These are phyloP conservation scores for Dipodomys ordii DNA, from an alignment of 2,113 vertebrate genomes.

Conservation along the genomic window DNA sequence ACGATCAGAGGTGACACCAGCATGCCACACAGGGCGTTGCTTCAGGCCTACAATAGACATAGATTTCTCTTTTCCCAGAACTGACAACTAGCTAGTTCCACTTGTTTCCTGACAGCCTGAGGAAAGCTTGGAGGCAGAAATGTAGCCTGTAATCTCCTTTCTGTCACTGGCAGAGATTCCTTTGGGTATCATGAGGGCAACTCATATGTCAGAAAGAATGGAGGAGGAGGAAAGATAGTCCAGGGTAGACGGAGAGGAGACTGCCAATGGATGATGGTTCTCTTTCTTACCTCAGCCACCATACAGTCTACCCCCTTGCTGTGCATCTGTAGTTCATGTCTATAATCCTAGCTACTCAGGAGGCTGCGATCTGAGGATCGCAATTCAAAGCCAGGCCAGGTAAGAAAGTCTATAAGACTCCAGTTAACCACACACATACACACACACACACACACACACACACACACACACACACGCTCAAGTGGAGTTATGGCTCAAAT, in stretches of 20 bases:
- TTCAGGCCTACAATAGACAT: slow-evolving; percentile 22
- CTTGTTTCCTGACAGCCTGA: slow-evolving; percentile 54
- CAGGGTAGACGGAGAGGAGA: not conserved
- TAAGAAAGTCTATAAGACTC: too few relatives aligned
- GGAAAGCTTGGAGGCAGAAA: slow-evolving; percentile 72
- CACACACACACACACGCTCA: too few relatives aligned
- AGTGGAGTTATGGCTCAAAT: too few relatives aligned
- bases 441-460: too few relatives aligned
- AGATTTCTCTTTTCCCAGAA: slow-evolving; percentile 30
- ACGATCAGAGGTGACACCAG: not conserved
- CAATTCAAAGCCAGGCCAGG: too few relatives aligned
- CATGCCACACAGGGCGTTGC: accelerated
- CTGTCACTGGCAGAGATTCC: slow-evolving; percentile 54
- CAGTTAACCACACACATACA: too few relatives aligned
- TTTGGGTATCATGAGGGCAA: slow-evolving; percentile 30
- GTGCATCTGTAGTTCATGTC: too few relatives aligned
- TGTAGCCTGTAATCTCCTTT: slow-evolving; percentile 65
- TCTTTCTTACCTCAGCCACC: not conserved
- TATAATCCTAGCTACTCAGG: too few relatives aligned
- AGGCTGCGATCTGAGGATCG: too few relatives aligned
- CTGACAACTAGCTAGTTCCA: slow-evolving; percentile 1
- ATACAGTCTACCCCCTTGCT: too few relatives aligned
- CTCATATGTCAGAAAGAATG: not conserved
- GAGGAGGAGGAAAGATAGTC: slow-evolving; percentile 19
- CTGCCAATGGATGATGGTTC: accelerated